Conservation (phyloP, 2,888 invertebrate genomes). For the Tetranychus truncatus region DNA sequence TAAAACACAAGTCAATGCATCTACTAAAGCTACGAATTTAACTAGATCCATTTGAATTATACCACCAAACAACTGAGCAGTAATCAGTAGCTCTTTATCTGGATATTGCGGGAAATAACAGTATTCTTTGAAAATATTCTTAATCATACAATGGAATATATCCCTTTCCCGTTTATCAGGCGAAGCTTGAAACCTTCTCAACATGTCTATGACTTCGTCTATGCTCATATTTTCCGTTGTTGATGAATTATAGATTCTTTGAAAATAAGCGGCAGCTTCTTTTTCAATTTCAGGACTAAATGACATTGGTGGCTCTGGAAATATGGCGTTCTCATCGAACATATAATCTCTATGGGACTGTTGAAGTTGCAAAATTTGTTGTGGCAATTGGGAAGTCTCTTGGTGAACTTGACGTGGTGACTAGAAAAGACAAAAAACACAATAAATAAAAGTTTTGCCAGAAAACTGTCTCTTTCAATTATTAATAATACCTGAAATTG, state of each 20-base stretch:
- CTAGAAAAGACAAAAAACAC: no score
- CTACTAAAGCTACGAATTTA: constrained; percentile 49
- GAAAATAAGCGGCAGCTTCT: constrained; percentile 95
- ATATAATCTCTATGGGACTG: neutral
- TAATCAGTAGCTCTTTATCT: constrained; percentile 87
- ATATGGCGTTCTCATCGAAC: neutral
- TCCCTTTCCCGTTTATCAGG: constrained; percentile 59
- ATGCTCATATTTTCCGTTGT: constrained; percentile 51
- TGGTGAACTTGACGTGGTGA: neutral
- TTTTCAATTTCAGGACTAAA: constrained; percentile 63
- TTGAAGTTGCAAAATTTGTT: neutral
- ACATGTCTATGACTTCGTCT: constrained; percentile 83
- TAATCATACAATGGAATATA: constrained; percentile 86
- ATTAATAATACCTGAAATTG: neutral
- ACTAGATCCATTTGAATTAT: constrained; percentile 87
- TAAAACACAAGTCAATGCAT: constrained; percentile 74
- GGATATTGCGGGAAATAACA: constrained; percentile 97
- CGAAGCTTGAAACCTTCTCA: constrained; percentile 87
- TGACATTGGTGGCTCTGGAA: neutral
- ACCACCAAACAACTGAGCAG: constrained; percentile 92
- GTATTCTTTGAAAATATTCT: constrained; percentile 95
- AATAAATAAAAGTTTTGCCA: no score
- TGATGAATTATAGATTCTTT: constrained; percentile 82
- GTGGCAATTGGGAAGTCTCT: neutral
- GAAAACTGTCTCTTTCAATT: neutral